These are phyloP conservation scores for Apodemus agrarius DNA, from an alignment of 2,797 vertebrate genomes.

Conservation along the genomic window DNA sequence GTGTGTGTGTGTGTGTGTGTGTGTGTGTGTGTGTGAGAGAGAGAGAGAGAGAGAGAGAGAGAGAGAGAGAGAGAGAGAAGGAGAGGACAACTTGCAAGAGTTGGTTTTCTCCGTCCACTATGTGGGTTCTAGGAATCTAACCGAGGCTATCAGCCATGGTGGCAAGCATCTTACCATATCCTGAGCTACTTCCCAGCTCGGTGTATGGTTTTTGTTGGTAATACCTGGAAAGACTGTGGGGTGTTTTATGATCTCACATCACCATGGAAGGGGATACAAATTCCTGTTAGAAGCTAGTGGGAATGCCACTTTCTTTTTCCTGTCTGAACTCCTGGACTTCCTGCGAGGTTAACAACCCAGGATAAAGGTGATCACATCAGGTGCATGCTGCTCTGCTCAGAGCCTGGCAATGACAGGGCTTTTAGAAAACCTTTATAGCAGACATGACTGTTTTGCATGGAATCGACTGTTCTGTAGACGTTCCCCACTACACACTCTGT, in stretches of 20 bases:
- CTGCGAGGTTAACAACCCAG: background rate
- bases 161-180: background rate
- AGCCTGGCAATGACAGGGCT: background rate
- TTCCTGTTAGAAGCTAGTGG: constrained; percentile 10
- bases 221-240: background rate
- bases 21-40: background rate
- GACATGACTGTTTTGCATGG: background rate
- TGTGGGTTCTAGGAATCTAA: background rate
- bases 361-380: background rate
- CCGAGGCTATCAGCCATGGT: background rate
- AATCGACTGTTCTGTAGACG: background rate
- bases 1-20: background rate
- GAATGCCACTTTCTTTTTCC: background rate
- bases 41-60: too few relatives aligned
- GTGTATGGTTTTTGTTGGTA: background rate
- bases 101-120: background rate
- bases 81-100: background rate
- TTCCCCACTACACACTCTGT: too few relatives aligned
- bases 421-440: background rate
- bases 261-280: background rate
- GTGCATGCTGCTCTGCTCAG: background rate
- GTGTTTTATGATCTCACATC: constrained; percentile 1
- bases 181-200: background rate
- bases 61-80: too few relatives aligned
- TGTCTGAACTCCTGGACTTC: background rate